phyloP scores from a whole-genome alignment of 1,140 invertebrate species.

The Drosophila malerkotliana region DNA sequence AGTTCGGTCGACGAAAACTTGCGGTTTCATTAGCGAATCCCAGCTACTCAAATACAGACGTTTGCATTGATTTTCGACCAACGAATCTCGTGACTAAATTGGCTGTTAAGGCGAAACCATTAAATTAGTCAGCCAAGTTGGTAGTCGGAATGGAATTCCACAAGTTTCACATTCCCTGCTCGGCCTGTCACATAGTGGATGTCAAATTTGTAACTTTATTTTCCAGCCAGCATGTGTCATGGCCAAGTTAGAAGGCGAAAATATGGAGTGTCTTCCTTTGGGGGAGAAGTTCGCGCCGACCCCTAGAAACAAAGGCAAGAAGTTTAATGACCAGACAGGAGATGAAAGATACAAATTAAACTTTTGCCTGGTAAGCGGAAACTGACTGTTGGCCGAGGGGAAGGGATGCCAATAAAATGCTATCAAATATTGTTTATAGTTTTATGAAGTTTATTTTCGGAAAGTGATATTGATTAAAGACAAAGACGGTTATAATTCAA shows the following conservation, averaged over 20 bases:
- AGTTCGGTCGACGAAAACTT: conserved; percentile 42
- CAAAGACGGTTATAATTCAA: too few species aligned
- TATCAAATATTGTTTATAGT: conserved; percentile 28
- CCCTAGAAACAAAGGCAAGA: conserved; percentile 6
- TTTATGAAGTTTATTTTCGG: background rate
- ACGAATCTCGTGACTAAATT: conserved; percentile 30
- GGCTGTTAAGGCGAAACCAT: conserved; percentile 50
- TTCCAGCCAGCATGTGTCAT: conserved; percentile 16
- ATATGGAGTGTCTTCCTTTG: background rate
- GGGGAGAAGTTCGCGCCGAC: background rate
- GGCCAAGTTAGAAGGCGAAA: background rate
- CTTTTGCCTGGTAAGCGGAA: conserved; percentile 31
- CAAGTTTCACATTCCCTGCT: conserved; percentile 35
- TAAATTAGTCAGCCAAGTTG: conserved; percentile 48
- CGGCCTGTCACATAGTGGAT: conserved; percentile 24
- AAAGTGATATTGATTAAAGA: background rate
- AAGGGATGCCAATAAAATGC: conserved; percentile 3
- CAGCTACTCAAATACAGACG: conserved; percentile 9
- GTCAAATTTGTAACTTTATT: conserved; percentile 41
- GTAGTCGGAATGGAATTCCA: conserved; percentile 25
- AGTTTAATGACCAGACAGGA: conserved; percentile 31
- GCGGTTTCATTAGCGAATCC: conserved; percentile 36
- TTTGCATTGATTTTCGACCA: conserved; percentile 41
- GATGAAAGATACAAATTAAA: conserved; percentile 41
- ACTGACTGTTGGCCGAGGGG: background rate